Percentiles rank a stretch among this genome's conserved stretches.
phyloP scores from a whole-genome alignment of 2,888 invertebrate genomes.

The Liopterus haemorrhoidalis region DNA sequence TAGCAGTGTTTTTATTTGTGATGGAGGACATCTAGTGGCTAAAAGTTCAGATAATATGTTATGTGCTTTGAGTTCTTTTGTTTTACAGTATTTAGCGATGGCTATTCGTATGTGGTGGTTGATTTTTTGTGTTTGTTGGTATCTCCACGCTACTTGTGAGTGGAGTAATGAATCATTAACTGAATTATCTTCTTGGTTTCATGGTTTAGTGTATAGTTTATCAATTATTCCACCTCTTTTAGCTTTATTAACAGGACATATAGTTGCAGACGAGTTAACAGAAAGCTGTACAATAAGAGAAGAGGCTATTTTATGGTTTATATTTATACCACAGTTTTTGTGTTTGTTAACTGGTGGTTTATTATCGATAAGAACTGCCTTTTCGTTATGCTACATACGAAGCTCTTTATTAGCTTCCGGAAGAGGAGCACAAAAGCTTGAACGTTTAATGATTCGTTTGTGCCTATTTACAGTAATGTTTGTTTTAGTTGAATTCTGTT shows the following conservation, averaged over 20 bases:
- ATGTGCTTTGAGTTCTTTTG: slow-evolving; percentile 37
- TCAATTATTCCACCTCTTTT: slow-evolving; percentile 81
- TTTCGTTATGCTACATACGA: slow-evolving; percentile 70
- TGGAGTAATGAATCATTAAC: slow-evolving; percentile 92
- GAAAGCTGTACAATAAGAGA: slow-evolving; percentile 73
- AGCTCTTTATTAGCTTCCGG: slow-evolving; percentile 51
- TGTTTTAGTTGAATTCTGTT: slow-evolving; percentile 63
- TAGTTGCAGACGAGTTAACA: slow-evolving; percentile 73
- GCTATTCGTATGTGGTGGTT: slow-evolving; percentile 84
- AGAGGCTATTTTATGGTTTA: slow-evolving; percentile 55
- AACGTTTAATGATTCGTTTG: slow-evolving; percentile 66
- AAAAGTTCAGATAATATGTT: slow-evolving; percentile 34
- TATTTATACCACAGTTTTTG: slow-evolving; percentile 52
- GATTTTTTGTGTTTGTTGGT: slow-evolving; percentile 82
- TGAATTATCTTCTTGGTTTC: slow-evolving; percentile 77
- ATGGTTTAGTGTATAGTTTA: slow-evolving; percentile 82
- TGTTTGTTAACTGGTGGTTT: slow-evolving; percentile 55
- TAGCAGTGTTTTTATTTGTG: slow-evolving; percentile 27
- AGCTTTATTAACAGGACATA: slow-evolving; percentile 69
- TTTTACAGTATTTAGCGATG: slow-evolving; percentile 61
- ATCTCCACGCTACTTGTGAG: slow-evolving; percentile 82
- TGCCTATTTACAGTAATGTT: slow-evolving; percentile 75
- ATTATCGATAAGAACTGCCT: slow-evolving; percentile 67
- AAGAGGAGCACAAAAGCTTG: slow-evolving; percentile 55
- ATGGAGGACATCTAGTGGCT: slow-evolving; percentile 30